Base-by-base conservation (phyloP, 2,113 vertebrate species). In the Rutilus rutilus region DNA sequence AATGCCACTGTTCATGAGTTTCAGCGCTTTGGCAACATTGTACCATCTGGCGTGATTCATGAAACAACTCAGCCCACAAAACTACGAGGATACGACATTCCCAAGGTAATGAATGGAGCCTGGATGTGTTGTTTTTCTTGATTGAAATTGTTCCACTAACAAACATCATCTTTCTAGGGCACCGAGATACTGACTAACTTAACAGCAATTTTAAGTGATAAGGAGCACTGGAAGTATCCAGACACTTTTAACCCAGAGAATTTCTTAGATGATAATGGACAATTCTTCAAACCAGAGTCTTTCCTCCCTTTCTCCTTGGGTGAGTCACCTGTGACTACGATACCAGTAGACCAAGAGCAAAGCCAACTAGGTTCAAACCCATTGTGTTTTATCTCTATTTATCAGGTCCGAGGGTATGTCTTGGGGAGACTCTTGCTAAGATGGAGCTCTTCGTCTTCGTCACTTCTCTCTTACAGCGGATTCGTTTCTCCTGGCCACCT, bases 401-500 rank as follows among this genome's bases (percentile, higher is more conserved):
- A 39, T 54, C 78, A 96, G 94, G 94, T 87, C 95, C 93, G 23
- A 91, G 94, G 3, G 25, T 39, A 6, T 96, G 96, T 91, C 93
- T 89, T 2, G 95, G 96, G 0, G 94, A 96, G 85, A 5, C 88
- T 57, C 50, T 96, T 82, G 96, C 94, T 0, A 93, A 86, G 19
- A 14, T 90, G 0, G 94, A 96, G 82, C 89, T 96, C 67, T 96
- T 96, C 80, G 89, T 96, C 84, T 94, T 95, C 91, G 93, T 96
- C 89, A 92, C 91, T 0, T 60, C 86, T 45, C 89, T 95, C 45
- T 33, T 95, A 15, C 95, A 96, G 91, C 92, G 90, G 14, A 94
- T 95, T 85, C 92, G 88, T 54, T 91, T 96, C 89, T 93, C 73
- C 69, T 39, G 83, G 0, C 91, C 93, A 0, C 45, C 30, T 0